These are phyloP conservation scores for Bungarus multicinctus DNA, from an alignment of 2,113 vertebrate species.

Conservation along the genomic window DNA sequence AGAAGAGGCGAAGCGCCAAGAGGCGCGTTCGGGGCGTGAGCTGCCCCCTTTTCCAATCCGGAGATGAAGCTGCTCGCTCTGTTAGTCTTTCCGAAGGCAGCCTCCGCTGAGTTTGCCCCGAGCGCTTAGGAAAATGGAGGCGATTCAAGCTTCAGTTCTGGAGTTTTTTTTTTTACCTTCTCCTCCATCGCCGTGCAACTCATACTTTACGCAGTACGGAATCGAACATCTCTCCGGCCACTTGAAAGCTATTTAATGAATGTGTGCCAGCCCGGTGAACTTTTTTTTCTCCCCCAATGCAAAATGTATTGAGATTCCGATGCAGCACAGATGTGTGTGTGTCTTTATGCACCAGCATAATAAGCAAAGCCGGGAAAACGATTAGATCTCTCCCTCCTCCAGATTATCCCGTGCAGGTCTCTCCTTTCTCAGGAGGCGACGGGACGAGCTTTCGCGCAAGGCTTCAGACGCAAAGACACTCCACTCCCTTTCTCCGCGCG, in stretches of 20 bases:
- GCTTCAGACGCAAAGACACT: not conserved
- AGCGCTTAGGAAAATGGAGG: not conserved
- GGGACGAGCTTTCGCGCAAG: not conserved
- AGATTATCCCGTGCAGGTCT: not conserved
- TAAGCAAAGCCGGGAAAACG: not conserved
- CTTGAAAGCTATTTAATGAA: not conserved
- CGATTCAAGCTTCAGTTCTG: not conserved
- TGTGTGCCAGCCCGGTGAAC: too few species aligned
- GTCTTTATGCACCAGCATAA: too few species aligned
- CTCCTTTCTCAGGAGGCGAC: not conserved
- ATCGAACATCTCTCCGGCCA: not conserved
- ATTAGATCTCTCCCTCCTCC: not conserved
- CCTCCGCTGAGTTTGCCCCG: not conserved
- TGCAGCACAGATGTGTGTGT: not conserved
- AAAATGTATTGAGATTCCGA: not conserved
- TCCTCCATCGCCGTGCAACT: not conserved
- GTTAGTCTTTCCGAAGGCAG: not conserved
- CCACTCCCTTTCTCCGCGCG: not conserved
- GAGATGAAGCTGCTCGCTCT: not conserved
- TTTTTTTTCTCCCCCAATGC: not conserved
- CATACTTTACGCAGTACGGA: not conserved
- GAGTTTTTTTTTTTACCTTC: not conserved
- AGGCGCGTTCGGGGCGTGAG: not conserved
- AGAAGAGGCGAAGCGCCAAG: not conserved
- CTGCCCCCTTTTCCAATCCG: not conserved